Base-by-base conservation (phyloP, 2,888 invertebrate species). In the Elegia similella region DNA sequence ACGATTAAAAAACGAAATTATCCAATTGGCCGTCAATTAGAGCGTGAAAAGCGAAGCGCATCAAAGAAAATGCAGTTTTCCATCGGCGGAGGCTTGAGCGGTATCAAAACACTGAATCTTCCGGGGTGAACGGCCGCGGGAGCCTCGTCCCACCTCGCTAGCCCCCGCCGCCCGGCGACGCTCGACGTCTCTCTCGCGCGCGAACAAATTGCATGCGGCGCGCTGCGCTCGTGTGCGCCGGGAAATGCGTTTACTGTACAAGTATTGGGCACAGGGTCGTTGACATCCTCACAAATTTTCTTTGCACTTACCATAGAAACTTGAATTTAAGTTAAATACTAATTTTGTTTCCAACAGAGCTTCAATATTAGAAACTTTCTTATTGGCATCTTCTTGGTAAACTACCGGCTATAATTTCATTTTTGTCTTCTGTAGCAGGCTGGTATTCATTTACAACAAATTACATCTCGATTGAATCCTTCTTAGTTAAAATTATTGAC, bases 31-130 rank as follows among this genome's bases (percentile, higher is more conserved):
- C 71, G 68, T 82, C 84, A 89, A 88, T 85, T 85, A 86, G 88
- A 86, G 88, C 87, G 82, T 87, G 86, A 85, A 89, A 89, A 88
- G 86, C 84, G 83, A 84, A 82, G 84, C 80, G 86, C 82, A 80
- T 86, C 80, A 83, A 88, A 88, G 89, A 90, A 91, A 91, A 90
- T 88, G 86, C 85, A 88, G 86, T 88, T 91, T 90, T 88, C 85
- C 86, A 87, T 72, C 73, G 72, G 66, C 73, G 78, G 80, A 88
- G 88, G 89, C 87, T 88, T 78, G 78, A 75, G 83, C 83, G 84
- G 86, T 89, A 91, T 90, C 90, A 91, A 90, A 91, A 92, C 90
- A 92, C 83, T 89, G 89, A 83, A 89, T 92, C 87, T 90, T 89
- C 88, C 90, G 91, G 89, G 92, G 91, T 92, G 84, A 88, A 88